A percentile compares a stretch with the other conserved stretches of the same genome.
These are phyloP conservation scores for Parazoanthus darwini DNA, from an alignment of 92 coral and sea anemone genomes.

Conservation along the genomic window DNA sequence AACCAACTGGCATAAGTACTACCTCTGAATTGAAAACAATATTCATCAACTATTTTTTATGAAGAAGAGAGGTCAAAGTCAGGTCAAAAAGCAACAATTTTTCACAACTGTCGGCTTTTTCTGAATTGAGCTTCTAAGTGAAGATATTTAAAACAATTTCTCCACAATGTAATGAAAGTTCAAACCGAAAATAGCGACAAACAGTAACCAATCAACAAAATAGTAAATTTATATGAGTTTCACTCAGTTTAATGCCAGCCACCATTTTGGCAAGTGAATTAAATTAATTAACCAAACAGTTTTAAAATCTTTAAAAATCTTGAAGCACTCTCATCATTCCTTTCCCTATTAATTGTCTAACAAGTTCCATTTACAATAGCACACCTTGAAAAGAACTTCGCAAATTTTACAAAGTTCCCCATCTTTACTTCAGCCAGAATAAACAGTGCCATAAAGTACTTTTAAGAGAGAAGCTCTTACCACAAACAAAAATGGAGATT, in stretches of 20 bases:
- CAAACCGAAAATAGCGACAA: slow-evolving; percentile 23
- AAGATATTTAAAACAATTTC: slow-evolving; percentile 23
- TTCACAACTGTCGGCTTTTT: slow-evolving; percentile 19
- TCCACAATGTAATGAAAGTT: slow-evolving; percentile 22
- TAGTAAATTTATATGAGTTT: slow-evolving; percentile 20
- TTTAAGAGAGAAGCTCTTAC: slow-evolving; percentile 25
- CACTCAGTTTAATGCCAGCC: slow-evolving; percentile 25
- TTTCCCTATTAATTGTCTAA: slow-evolving; percentile 23
- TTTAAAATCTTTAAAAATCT: slow-evolving; percentile 19
- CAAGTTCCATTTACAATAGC: slow-evolving; percentile 23
- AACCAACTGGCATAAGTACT: slow-evolving; percentile 4
- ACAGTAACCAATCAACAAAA: slow-evolving; percentile 25
- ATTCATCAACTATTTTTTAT: slow-evolving; percentile 18
- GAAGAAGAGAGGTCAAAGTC: slow-evolving; percentile 21
- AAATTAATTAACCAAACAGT: slow-evolving; percentile 23
- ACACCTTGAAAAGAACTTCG: slow-evolving; percentile 19
- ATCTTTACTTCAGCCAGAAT: slow-evolving; percentile 10
- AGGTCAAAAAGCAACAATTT: slow-evolving; percentile 21
- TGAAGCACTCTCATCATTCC: slow-evolving; percentile 24
- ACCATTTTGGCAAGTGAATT: slow-evolving; percentile 25
- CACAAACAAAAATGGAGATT: slow-evolving; percentile 25
- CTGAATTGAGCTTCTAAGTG: slow-evolving; percentile 23
- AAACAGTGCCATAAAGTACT: slow-evolving; percentile 24
- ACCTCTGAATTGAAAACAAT: slow-evolving; percentile 13
- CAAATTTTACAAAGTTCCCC: slow-evolving; percentile 17